Percentiles rank a stretch among this genome's conserved stretches.
phyloP scores from a whole-genome alignment of 2,113 vertebrate species.

The Vulpes ferrilata region DNA sequence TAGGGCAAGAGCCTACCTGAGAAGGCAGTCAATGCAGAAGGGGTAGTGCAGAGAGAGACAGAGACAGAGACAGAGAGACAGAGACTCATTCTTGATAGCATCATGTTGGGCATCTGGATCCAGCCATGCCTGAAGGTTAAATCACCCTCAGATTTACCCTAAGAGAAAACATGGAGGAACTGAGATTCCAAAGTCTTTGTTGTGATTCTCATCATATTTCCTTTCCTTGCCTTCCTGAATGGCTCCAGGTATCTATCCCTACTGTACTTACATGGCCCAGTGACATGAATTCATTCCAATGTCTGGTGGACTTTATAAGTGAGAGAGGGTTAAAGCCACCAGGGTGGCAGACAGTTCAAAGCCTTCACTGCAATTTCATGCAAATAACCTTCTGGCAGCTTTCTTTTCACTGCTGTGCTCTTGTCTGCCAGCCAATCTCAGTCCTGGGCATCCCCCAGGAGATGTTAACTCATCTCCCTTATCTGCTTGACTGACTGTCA shows the following conservation, averaged over 20 bases:
- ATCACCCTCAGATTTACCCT: no score
- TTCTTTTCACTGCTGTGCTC: slow-evolving; percentile 91
- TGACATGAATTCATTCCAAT: neutral
- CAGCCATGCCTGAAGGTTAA: neutral
- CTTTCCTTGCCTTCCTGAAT: no score
- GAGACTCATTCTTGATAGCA: neutral
- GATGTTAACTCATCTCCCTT: slow-evolving; percentile 95
- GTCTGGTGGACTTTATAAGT: neutral
- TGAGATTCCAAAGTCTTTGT: neutral
- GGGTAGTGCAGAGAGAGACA: neutral
- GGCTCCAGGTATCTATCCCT: neutral
- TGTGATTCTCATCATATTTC: neutral
- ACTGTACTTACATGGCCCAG: neutral
- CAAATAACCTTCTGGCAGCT: slow-evolving; percentile 95
- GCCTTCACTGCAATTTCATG: slow-evolving; percentile 90
- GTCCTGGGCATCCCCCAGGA: slow-evolving; percentile 91
- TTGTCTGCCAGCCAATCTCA: slow-evolving; percentile 93
- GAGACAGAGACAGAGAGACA: neutral
- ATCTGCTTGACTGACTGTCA: slow-evolving; percentile 99
- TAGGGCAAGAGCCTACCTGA: neutral
- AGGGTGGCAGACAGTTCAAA: slow-evolving; percentile 88
- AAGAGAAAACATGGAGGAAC: neutral
- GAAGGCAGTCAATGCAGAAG: neutral
- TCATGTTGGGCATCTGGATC: neutral
- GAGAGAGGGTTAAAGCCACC: slow-evolving; percentile 76